Evolutionary conservation across 2,113 vertebrate genomes (phyloP), one percentile per base, ranked within the genome.

Genomic region (Mormoops blainvillei): DNA sequence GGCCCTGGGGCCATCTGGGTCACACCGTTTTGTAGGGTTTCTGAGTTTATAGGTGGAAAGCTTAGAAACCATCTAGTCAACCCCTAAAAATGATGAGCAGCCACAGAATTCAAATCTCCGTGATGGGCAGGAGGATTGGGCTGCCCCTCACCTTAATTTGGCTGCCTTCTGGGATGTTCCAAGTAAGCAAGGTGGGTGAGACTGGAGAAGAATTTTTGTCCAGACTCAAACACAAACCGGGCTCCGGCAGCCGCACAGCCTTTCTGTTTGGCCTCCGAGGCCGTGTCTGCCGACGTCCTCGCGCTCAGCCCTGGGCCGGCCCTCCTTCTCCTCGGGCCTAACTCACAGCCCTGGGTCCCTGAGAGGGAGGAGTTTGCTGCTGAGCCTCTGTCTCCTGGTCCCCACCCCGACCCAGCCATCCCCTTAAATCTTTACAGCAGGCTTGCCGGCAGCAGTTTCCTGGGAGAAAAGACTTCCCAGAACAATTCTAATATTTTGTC

Each of bases 301-400:
- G 63, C 38, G 20, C 2, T 4, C 15, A 15, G 4, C 41, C 33
- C 16, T 1, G 8, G 14, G 36, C 12, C 4, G 5, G 43, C 7
- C 71, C 4, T 80, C 56, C 50, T 15, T 9, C 33, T 74, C 78
- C 38, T 48, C 5, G 3, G 18, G 45, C 38, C 52, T 38, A 45
- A 82, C 56, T 61, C 10, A 26, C n/a, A 45, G 36, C 74, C 54
- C 48, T 0, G 14, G 43, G n/a, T 43, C 71, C 16, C 24, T 16
- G 41, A 74, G n/a, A 56, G n/a, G 24, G 50, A 22, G 7, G 2
- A 26, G 3, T 4, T 18, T 18, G 13, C 33, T 88, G 61, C 83
- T 20, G 33, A 87, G 45, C 48, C 91, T 71, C 84, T 38, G 31
- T 9, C 18, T 61, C 54, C 26, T 65, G 41, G 33, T 48, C 54